phyloP scores from a whole-genome alignment of 2,113 vertebrate species.

The Alexandromys fortis region DNA sequence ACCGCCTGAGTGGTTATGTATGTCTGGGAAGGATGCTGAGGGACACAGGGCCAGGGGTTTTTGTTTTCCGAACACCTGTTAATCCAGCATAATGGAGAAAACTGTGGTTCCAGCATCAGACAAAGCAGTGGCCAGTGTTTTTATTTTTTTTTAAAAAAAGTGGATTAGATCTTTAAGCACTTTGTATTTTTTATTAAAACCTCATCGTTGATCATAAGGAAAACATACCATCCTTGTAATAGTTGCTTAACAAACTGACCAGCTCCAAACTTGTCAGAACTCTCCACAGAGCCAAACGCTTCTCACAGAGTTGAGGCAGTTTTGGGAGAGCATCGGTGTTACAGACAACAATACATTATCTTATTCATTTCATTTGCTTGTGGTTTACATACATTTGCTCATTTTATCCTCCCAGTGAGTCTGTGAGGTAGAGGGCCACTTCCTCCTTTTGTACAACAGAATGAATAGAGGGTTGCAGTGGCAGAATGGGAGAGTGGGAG shows the following conservation, averaged over 20 bases:
- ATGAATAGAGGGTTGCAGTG: not conserved
- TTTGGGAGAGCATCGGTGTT: not conserved
- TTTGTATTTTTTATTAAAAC: not conserved
- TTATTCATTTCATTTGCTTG: not conserved
- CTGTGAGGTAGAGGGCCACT: not conserved
- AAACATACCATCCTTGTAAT: not conserved
- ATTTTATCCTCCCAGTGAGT: not conserved
- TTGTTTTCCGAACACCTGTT: not conserved
- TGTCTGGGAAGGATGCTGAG: not conserved
- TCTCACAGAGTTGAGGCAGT: not conserved
- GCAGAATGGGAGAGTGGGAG: not conserved
- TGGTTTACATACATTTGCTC: not conserved
- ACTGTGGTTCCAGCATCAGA: conserved; percentile 6
- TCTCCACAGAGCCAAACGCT: not conserved
- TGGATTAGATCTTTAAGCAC: not conserved
- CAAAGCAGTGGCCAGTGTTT: not conserved
- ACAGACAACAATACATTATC: not conserved
- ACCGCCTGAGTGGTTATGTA: not conserved
- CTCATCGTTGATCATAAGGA: not conserved
- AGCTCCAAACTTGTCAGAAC: not conserved
- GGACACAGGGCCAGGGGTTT: not conserved
- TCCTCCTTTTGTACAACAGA: not conserved
- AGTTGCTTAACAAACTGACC: not conserved
- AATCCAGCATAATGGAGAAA: not conserved
- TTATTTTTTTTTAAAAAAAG: not conserved